phyloP scores from a whole-genome alignment of 2,113 vertebrate genomes.

The Erythrocebus patas region DNA sequence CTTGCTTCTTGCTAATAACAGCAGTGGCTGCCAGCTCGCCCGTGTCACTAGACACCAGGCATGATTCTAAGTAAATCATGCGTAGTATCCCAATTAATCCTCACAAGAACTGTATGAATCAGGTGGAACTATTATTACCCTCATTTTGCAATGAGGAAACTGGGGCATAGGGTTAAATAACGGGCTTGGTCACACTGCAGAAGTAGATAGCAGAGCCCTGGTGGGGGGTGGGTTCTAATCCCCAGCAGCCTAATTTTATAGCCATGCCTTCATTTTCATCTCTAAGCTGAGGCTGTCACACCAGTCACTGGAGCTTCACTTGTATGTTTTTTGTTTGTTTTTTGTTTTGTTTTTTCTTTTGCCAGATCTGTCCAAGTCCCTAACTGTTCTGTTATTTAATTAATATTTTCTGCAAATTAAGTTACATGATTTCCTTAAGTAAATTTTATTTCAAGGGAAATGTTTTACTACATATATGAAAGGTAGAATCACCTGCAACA shows the following conservation, averaged over 20 bases:
- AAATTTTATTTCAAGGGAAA: neutral
- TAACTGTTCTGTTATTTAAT: neutral
- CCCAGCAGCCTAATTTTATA: neutral
- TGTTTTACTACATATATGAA: rapidly evolving
- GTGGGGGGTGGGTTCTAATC: neutral
- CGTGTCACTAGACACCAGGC: neutral
- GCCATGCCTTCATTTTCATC: too few species aligned
- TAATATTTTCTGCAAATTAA: neutral
- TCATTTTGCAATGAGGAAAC: neutral
- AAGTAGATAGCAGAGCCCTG: neutral
- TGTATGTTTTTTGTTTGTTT: neutral
- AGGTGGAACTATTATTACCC: neutral
- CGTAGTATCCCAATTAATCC: neutral
- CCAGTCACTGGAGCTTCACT: neutral
- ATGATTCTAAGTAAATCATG: neutral
- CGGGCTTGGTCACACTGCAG: neutral
- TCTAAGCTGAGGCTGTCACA: neutral
- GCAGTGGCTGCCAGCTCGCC: neutral
- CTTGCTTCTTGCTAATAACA: neutral
- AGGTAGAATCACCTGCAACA: neutral
- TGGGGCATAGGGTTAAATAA: neutral
- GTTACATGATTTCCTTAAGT: neutral
- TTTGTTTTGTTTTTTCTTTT: neutral
- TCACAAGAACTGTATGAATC: neutral
- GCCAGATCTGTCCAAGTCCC: neutral